phyloP scores from a whole-genome alignment of 2,797 vertebrate species.

The Odontamblyopus rebecca region DNA sequence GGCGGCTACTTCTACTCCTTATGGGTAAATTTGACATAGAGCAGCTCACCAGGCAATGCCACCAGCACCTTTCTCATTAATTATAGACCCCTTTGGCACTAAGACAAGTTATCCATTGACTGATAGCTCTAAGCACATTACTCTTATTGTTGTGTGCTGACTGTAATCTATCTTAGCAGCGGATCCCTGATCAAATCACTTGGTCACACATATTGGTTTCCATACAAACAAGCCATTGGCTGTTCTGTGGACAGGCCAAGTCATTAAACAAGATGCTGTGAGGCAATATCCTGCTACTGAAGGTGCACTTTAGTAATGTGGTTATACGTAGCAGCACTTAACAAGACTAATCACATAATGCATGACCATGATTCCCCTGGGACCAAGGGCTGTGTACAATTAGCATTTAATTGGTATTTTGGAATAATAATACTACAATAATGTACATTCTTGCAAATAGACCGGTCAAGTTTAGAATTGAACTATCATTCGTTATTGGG shows the following conservation, averaged over 20 bases:
- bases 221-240: slow-evolving; percentile 8
- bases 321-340: not conserved
- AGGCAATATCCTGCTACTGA: not conserved
- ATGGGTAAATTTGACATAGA: slow-evolving; percentile 10
- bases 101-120: slow-evolving; percentile 26
- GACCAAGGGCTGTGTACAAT: not conserved
- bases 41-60: slow-evolving; percentile 14
- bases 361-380: not conserved
- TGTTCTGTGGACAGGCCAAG: slow-evolving; percentile 4
- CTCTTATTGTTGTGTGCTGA: slow-evolving; percentile 28
- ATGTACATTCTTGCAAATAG: not conserved
- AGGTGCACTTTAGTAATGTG: slow-evolving; percentile 15
- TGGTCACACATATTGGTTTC: slow-evolving; percentile 43
- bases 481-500: not conserved
- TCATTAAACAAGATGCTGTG: slow-evolving; percentile 3
- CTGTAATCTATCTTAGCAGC: slow-evolving; percentile 45
- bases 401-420: not conserved
- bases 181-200: slow-evolving; percentile 52
- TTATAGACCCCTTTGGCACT: slow-evolving; percentile 42
- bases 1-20: slow-evolving; percentile 1
- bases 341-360: slow-evolving; percentile 4
- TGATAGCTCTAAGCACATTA: slow-evolving; percentile 25
- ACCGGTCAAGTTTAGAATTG: not conserved
- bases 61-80: slow-evolving; percentile 38
- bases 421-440: not conserved